These are phyloP conservation scores for Adelosebastes latens DNA, from an alignment of 2,797 vertebrate species.

Conservation along the genomic window DNA sequence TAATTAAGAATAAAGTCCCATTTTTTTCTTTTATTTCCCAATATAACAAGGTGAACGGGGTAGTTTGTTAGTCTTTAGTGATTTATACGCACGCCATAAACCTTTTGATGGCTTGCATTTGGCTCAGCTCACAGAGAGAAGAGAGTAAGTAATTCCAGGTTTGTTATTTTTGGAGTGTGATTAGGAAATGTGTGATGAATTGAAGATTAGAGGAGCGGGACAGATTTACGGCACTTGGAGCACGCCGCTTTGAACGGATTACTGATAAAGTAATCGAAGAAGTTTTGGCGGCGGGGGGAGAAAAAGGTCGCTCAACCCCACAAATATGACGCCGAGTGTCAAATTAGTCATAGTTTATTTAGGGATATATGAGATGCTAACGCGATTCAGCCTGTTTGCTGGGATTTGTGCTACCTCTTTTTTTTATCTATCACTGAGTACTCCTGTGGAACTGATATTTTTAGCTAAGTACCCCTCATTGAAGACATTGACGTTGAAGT, in stretches of 20 bases:
- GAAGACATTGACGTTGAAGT: constrained; percentile 44
- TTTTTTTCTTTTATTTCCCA: constrained; percentile 46
- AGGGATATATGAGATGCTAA: constrained; percentile 33
- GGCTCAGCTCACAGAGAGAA: constrained; percentile 40
- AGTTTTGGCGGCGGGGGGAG: constrained; percentile 49
- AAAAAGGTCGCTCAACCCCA: constrained; percentile 47
- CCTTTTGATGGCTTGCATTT: constrained; percentile 50
- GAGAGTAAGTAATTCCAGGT: constrained; percentile 56
- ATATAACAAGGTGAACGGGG: constrained; percentile 34
- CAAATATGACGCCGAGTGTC: constrained; percentile 45
- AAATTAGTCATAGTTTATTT: constrained; percentile 69
- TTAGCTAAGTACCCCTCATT: constrained; percentile 37
- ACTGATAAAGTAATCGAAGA: constrained; percentile 71
- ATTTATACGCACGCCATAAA: constrained; percentile 51
- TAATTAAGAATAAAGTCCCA: constrained; percentile 53
- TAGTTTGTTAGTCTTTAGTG: constrained; percentile 52
- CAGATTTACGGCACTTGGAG: constrained; percentile 59
- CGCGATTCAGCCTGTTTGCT: constrained; percentile 33
- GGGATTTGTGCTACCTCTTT: constrained; percentile 27
- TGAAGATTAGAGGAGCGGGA: constrained; percentile 66
- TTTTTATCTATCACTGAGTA: background rate
- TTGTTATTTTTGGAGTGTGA: constrained; percentile 74
- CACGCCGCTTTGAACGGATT: constrained; percentile 59
- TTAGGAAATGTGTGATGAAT: constrained; percentile 72
- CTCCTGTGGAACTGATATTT: constrained; percentile 54